Evolutionary conservation across 1,140 invertebrate genomes (phyloP).

Genomic region (Dendroctonus ponderosae): DNA sequence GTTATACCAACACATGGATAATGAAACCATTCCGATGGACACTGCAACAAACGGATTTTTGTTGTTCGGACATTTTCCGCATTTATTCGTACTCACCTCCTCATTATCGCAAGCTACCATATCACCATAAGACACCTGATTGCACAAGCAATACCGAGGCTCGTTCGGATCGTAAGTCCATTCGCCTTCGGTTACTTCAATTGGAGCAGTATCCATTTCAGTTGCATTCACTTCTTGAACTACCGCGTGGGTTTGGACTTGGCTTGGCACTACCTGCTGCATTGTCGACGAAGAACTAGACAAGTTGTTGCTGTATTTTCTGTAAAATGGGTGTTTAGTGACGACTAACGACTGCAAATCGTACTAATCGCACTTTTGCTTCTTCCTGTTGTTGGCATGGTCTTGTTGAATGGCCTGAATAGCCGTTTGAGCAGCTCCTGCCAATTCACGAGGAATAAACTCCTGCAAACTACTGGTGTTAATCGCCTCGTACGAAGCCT

Average conservation of each 20-base stretch:
- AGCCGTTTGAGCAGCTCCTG: slow-evolving; percentile 75
- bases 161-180: slow-evolving; percentile 91
- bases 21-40: slow-evolving; percentile 98
- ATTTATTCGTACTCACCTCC: slow-evolving; percentile 62
- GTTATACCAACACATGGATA: slow-evolving; percentile 96
- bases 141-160: slow-evolving; percentile 95
- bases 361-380: slow-evolving; percentile 60
- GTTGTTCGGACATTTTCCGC: not conserved
- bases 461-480: slow-evolving; percentile 57
- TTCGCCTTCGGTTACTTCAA: slow-evolving; percentile 49
- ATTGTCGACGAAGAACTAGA: slow-evolving; percentile 29
- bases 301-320: slow-evolving; percentile 34
- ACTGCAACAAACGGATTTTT: slow-evolving; percentile 61
- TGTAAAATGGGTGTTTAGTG: slow-evolving; percentile 1
- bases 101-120: slow-evolving; percentile 99
- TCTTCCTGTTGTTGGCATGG: slow-evolving; percentile 60
- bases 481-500: slow-evolving; percentile 91
- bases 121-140: slow-evolving; percentile 97
- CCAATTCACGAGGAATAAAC: slow-evolving; percentile 65
- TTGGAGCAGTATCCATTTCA: slow-evolving; percentile 36
- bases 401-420: slow-evolving; percentile 69
- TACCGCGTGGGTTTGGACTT: slow-evolving; percentile 25
- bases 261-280: slow-evolving; percentile 32
- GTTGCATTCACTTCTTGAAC: slow-evolving; percentile 41
- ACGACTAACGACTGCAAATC: slow-evolving; percentile 2